Base-by-base conservation (phyloP, 2,888 invertebrate genomes). In the Bugulina stolonifera region DNA sequence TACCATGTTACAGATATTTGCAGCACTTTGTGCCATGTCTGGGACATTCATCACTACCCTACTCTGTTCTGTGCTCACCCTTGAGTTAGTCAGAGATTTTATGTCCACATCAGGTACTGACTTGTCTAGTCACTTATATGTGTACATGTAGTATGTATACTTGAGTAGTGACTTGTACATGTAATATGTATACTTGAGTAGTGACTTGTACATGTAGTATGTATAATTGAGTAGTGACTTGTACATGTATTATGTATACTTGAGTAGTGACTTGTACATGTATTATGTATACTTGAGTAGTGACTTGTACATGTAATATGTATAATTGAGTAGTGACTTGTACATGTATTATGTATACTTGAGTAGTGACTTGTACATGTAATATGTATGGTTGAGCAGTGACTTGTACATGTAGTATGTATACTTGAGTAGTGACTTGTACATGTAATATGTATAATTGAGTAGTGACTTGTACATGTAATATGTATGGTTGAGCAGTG, bases 11-110 rank as follows among this genome's bases (percentile, higher is more conserved):
- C 89, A 93, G 87, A 91, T 92, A 5, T 94, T 95, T 83, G 91
- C 91, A 27, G 91, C 92, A 35, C 90, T 94, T 88, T 94, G 94
- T 81, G 90, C 91, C 35, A 86, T 95, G 74, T 93, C 94, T 83
- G 88, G 90, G 73, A 89, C 90, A 1, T 91, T 93, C 58, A 88
- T 94, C 52, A 90, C 89, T 71, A 91, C 93, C 43, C 88, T 96
- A 81, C 88, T 95, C 27, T 90, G 91, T 81, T 94, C 94, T 22
- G 90, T 94, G 73, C 87, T 96, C 73, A 94, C 95, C 0, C 89
- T 93, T 80, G 95, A 96, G 87, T 88, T 96, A 75, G 94, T 94
- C 52, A 89, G 92, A 84, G 91, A 86, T 74, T 79, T 86, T 10
- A 64, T 64, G 64, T 64, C 64, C 23, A 57, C 57, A 18, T 5